phyloP scores from a whole-genome alignment of 2,113 vertebrate species.

The Paracanthobrama guichenoti region DNA sequence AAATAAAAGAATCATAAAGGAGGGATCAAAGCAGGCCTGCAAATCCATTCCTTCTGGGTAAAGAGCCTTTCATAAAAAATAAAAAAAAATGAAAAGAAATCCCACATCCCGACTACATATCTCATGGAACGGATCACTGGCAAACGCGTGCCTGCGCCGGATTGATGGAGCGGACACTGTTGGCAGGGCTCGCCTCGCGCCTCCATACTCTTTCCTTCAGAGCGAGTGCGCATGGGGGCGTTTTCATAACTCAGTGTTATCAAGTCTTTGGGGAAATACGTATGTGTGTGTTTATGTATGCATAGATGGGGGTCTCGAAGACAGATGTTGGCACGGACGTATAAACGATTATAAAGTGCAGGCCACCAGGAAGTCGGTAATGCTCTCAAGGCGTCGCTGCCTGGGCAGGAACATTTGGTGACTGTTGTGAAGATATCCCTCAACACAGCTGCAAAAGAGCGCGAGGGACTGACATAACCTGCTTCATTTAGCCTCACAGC shows the following conservation, averaged over 20 bases:
- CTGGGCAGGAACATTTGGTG: constrained; percentile 58
- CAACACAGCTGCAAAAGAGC: constrained; percentile 27
- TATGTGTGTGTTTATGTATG: constrained; percentile 28
- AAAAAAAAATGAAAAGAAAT: constrained; percentile 64
- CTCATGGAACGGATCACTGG: constrained; percentile 65
- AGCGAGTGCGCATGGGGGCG: constrained; percentile 34
- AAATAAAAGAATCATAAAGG: constrained; percentile 84
- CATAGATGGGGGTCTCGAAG: constrained; percentile 39
- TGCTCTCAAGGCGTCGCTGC: constrained; percentile 54
- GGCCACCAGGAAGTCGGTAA: constrained; percentile 64
- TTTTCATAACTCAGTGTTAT: constrained; percentile 58
- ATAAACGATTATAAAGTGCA: constrained; percentile 59
- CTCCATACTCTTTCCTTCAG: constrained; percentile 39
- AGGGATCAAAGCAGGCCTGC: constrained; percentile 84
- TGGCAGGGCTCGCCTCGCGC: constrained; percentile 43
- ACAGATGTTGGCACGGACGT: constrained; percentile 59
- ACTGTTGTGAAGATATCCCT: constrained; percentile 41
- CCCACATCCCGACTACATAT: constrained; percentile 61
- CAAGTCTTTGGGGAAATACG: constrained; percentile 38
- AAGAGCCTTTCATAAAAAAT: constrained; percentile 67
- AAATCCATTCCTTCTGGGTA: constrained; percentile 90
- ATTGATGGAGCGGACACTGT: constrained; percentile 67
- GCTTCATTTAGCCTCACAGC: constrained; percentile 52
- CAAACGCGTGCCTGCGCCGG: constrained; percentile 62
- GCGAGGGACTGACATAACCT: constrained; percentile 35